Evolutionary conservation across 2,797 vertebrate species (phyloP), one percentile per base, ranked within the genome.

Genomic region (Danio choprae): DNA sequence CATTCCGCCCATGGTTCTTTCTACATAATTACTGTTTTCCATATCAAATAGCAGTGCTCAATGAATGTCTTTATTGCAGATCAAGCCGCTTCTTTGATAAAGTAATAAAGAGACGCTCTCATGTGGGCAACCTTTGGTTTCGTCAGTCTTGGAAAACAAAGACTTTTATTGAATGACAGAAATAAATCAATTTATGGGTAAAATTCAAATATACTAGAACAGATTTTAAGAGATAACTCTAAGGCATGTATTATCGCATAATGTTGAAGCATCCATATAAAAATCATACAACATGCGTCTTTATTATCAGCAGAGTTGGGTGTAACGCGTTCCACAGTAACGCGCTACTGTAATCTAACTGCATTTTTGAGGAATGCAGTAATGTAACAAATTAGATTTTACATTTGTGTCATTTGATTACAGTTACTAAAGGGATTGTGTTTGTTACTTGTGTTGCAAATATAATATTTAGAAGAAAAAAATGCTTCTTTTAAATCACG

Each of bases 11-110:
- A 38, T 51, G 18, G 4, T 50, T 41, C 65, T 69, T 46, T 55
- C 44, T 50, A 44, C 29, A 60, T 72, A 73, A 76, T 77, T 55
- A 74, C 70, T 74, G 36, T 60, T 81, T 72, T 60, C 38, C 77
- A 83, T 77, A 77, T 79, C 76, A 82, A 82, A 76, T 58, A 41
- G 56, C 58, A 20, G 22, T 36, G 76, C 43, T 69, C 63, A 18
- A 53, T 63, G 72, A 71, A 60, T 22, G 44, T 18, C 55, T 60
- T 44, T 72, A 78, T 67, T 58, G 18, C 53, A 77, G 55, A 69
- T 69, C 38, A 20, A 44, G 38, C 72, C 20, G 53, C 46, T 67
- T 53, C 20, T 79, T 79, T 74, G 81, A 70, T 74, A 38, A 69
- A 68, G 48, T n/a, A 63, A 79, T 63, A 58, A 74, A 62, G 63